A percentile compares a stretch with the other conserved stretches of the same genome.
These are phyloP conservation scores for Parotocinclus haroldoi DNA, from an alignment of 2,797 vertebrate genomes.

Conservation along the genomic window DNA sequence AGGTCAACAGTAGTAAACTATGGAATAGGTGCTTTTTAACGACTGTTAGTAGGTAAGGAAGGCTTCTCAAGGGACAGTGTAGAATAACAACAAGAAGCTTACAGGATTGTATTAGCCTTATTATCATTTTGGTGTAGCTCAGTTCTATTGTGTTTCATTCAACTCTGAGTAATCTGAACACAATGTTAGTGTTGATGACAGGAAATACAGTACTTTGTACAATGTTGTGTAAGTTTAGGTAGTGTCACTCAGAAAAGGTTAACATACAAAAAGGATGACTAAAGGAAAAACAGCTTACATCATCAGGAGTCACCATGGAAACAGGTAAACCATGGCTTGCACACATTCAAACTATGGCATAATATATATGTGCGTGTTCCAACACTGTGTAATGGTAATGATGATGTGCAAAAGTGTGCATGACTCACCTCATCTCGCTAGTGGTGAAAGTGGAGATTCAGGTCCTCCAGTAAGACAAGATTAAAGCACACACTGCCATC, in stretches of 20 bases:
- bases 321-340: conserved; percentile 37
- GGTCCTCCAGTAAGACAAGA: conserved; percentile 39
- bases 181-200: conserved; percentile 7
- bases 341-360: conserved; percentile 17
- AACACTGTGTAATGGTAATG: conserved; percentile 36
- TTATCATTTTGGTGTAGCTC: not conserved
- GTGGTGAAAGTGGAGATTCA: conserved; percentile 37
- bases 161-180: not conserved
- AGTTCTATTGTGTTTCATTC: not conserved
- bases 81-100: conserved; percentile 8
- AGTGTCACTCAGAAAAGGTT: conserved; percentile 36
- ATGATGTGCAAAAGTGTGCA: conserved; percentile 32
- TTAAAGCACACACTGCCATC: conserved; percentile 46
- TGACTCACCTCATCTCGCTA: conserved; percentile 36
- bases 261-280: not conserved
- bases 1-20: too few species aligned
- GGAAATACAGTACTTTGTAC: conserved; percentile 15
- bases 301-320: conserved; percentile 43
- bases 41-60: too few species aligned
- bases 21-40: too few species aligned
- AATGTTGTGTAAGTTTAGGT: conserved; percentile 13
- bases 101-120: too few species aligned
- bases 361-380: conserved; percentile 2
- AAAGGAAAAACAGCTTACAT: conserved; percentile 21
- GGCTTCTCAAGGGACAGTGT: too few species aligned